Percentiles rank a stretch among this genome's conserved stretches.
These are phyloP conservation scores for Atta colombica DNA, from an alignment of 1,140 invertebrate genomes.

Conservation along the genomic window DNA sequence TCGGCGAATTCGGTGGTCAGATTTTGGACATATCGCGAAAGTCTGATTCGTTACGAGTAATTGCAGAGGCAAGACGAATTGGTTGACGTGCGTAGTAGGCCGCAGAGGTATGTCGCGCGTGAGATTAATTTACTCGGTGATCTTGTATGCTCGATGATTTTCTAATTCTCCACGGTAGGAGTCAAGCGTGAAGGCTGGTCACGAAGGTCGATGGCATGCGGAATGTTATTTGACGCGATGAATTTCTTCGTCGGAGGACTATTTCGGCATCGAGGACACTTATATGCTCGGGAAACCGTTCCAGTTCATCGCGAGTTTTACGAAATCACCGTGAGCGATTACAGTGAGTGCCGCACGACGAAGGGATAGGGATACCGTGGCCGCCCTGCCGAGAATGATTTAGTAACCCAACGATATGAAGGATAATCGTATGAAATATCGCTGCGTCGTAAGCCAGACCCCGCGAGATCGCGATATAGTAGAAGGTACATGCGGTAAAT, in stretches of 20 bases:
- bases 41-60: slow-evolving; percentile 1
- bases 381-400: slow-evolving; percentile 65
- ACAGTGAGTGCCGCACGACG: slow-evolving; percentile 13
- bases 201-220: slow-evolving; percentile 13
- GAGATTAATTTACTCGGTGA: slow-evolving; percentile 40
- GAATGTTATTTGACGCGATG: neutral
- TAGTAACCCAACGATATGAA: slow-evolving; percentile 68
- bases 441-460: slow-evolving; percentile 42
- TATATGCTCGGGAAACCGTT: slow-evolving; percentile 1
- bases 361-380: slow-evolving; percentile 35
- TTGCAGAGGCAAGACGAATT: slow-evolving; percentile 13
- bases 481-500: slow-evolving; percentile 42
- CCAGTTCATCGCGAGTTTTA: slow-evolving; percentile 59
- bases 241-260: slow-evolving; percentile 6
- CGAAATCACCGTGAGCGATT: slow-evolving; percentile 63
- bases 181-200: slow-evolving; percentile 23
- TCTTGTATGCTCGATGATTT: slow-evolving; percentile 21
- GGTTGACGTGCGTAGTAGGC: neutral
- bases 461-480: slow-evolving; percentile 46
- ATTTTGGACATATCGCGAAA: neutral
- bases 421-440: slow-evolving; percentile 77
- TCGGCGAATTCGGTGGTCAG: neutral
- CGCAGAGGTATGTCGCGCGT: slow-evolving; percentile 2
- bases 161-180: slow-evolving; percentile 45
- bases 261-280: neutral